Evolutionary conservation across 2,113 vertebrate species (phyloP), one percentile per base, ranked within the genome.

Genomic region (Emydocephalus ijimae): DNA sequence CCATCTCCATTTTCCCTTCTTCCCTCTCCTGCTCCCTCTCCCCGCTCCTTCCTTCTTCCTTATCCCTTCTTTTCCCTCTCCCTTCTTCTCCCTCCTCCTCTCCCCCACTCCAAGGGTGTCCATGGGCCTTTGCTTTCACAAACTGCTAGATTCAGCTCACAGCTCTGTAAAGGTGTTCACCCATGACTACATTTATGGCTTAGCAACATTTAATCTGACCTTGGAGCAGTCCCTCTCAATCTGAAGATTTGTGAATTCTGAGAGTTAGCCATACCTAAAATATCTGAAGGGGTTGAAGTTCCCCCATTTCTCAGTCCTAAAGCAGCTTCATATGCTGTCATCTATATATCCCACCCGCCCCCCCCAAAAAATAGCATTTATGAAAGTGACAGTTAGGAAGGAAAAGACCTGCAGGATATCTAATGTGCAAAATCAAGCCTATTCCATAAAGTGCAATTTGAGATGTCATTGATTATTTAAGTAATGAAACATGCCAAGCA

Each of bases 391-490:
- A 90, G n/a, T 1, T 48, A 90, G 59, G n/a, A 81, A 91, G 1
- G 52, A 0, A 89, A 94, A 89, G 29, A 43, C 18, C 10, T n/a
- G 74, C 89, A 24, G 85, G 10, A 45, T 48, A 87, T 0, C 43
- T 26, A 92, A 21, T 88, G 55, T 57, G 2, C 9, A 94, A 95
- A 94, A 92, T 21, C 54, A 88, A 0, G 1, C n/a, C 43, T 89
- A 6, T 0, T 74, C 1, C 89, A 50, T 90, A 94, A 94, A 90
- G 86, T 87, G n/a, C 10, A 93, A 92, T 92, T 64, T 15, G 9
- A 3, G 0, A 0, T 86, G 90, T 94, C 3, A 81, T 93, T 93
- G 92, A 93, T 85, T 91, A 91, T 92, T 93, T 94, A 88, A 14
- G 48, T 12, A 74, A 74, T 54, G 91, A 92, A 91, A 92, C 59